Percentiles rank a stretch among this genome's conserved stretches.
These are phyloP conservation scores for Tetanocera ferruginea DNA, from an alignment of 2,888 invertebrate genomes.

Conservation along the genomic window DNA sequence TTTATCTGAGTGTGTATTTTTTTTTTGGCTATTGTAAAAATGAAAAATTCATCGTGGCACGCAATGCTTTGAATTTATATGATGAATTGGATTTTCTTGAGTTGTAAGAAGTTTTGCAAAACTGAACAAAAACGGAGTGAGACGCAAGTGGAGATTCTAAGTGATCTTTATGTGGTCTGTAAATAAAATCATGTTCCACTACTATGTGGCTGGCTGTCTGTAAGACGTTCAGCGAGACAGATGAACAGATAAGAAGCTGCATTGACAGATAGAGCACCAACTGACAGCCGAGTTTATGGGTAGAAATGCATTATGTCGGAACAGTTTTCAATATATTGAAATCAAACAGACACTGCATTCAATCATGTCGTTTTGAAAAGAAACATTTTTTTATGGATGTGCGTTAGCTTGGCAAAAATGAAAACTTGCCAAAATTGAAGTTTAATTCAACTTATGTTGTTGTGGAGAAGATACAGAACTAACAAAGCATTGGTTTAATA, in stretches of 20 bases:
- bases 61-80: not conserved
- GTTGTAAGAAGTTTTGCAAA: not conserved
- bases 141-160: not conserved
- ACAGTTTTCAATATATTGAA: slow-evolving; percentile 3
- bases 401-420: too few relatives aligned
- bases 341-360: not conserved
- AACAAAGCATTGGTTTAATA: too few relatives aligned
- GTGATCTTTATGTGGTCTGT: slow-evolving; percentile 8
- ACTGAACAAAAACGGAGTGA: not conserved
- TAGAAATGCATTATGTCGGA: not conserved
- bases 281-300: not conserved
- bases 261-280: not conserved
- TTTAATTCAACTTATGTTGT: too few relatives aligned
- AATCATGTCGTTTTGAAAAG: too few relatives aligned
- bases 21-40: not conserved
- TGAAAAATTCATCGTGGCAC: slow-evolving; percentile 1
- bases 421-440: too few relatives aligned
- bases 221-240: not conserved
- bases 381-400: too few relatives aligned
- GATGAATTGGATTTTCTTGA: slow-evolving; percentile 22
- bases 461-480: too few relatives aligned
- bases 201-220: slow-evolving; percentile 9
- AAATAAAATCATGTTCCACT: slow-evolving; percentile 27
- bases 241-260: slow-evolving; percentile 2
- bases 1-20: not conserved